Conservation (phyloP, 2,113 vertebrate genomes). For the Pycnonotus jocosus region DNA sequence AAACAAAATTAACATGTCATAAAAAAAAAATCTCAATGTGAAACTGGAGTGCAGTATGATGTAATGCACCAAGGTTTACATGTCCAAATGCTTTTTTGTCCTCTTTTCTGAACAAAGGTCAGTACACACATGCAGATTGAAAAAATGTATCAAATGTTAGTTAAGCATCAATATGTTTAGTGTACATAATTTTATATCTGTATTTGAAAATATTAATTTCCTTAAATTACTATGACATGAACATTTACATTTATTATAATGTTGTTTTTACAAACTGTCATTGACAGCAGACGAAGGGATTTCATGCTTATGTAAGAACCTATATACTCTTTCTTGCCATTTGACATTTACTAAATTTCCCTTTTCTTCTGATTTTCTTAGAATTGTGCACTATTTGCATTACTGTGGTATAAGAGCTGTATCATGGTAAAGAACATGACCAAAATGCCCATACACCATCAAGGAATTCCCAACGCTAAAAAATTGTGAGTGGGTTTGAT, state of each 20-base stretch:
- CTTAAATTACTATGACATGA: background rate
- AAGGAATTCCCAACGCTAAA: background rate
- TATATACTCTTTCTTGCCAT: background rate
- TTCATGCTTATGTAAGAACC: background rate
- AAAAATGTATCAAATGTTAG: background rate
- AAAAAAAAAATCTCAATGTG: background rate
- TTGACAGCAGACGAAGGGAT: background rate
- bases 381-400: background rate
- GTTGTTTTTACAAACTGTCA: background rate
- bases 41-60: background rate
- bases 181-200: background rate
- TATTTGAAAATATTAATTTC: background rate
- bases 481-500: background rate
- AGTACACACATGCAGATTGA: background rate
- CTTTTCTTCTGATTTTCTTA: constrained; percentile 20
- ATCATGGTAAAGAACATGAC: background rate
- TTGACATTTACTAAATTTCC: background rate
- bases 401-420: background rate
- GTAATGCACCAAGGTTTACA: background rate
- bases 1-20: background rate
- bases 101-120: background rate
- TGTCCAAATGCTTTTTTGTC: background rate
- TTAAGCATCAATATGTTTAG: background rate
- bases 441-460: background rate
- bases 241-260: background rate